Evolutionary conservation across 2,797 vertebrate species (phyloP).

Genomic region (Avahi laniger): DNA sequence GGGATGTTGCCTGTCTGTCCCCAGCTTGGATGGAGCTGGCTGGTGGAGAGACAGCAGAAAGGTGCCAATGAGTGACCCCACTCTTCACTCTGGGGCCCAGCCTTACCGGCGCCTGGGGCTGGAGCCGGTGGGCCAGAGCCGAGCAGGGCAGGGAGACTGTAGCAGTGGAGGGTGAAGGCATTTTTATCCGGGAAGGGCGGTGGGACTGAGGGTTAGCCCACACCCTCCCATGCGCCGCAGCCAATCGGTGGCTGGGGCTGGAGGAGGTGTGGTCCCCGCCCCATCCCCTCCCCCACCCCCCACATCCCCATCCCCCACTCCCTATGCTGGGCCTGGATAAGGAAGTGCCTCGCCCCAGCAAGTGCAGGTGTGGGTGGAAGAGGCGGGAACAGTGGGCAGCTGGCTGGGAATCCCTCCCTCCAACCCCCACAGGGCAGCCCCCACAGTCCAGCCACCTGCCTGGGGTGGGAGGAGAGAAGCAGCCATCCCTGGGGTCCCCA

Average conservation of each 20-base stretch:
- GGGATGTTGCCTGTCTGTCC: constrained; percentile 81
- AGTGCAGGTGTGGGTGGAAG: constrained; percentile 61
- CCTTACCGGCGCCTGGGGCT: constrained; percentile 42
- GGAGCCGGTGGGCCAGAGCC: neutral
- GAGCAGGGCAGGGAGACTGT: constrained; percentile 8
- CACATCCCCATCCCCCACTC: constrained; percentile 58
- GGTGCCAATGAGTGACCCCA: neutral
- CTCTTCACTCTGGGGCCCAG: neutral
- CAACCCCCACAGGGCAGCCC: neutral
- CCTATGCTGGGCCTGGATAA: constrained; percentile 66
- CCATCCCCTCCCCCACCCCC: constrained; percentile 77
- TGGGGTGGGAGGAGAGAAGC: neutral
- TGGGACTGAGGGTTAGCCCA: constrained; percentile 81
- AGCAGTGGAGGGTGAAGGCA: constrained; percentile 54
- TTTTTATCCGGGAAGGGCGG: constrained; percentile 83
- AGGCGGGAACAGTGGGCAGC: neutral
- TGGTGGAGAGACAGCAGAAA: constrained; percentile 49
- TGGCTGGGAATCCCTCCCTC: neutral
- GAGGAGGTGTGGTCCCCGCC: constrained; percentile 83
- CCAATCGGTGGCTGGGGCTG: constrained; percentile 83
- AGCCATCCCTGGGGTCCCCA: neutral
- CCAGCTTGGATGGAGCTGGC: constrained; percentile 79
- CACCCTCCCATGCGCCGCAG: constrained; percentile 89
- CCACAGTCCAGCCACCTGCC: neutral
- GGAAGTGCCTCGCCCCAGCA: neutral